A percentile compares a stretch with the other conserved stretches of the same genome.
Evolutionary conservation across 2,797 vertebrate genomes (phyloP).

Genomic region (Sebastolobus alascanus): DNA sequence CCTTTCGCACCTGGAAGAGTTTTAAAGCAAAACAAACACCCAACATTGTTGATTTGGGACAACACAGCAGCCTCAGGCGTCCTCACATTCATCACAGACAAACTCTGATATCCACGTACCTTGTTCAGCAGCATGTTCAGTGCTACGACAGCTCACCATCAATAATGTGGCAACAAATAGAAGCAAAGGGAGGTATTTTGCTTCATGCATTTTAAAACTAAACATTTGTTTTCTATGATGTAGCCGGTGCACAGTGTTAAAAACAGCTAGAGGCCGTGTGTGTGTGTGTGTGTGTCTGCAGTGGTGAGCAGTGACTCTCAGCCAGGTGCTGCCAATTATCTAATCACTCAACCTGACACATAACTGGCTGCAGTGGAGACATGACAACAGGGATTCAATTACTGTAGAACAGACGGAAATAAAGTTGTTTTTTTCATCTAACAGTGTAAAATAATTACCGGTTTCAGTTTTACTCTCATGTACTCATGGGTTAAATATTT

Average conservation of each 20-base stretch:
- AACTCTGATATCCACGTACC: conserved; percentile 28
- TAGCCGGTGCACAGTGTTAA: background rate
- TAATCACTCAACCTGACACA: conserved; percentile 29
- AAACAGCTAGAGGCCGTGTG: background rate
- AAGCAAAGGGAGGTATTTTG: conserved; percentile 21
- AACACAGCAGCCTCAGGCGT: background rate
- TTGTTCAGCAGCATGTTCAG: background rate
- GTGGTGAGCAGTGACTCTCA: background rate
- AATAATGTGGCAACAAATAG: conserved; percentile 42
- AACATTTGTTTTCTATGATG: background rate
- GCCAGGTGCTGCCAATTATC: conserved; percentile 69
- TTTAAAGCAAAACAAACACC: background rate
- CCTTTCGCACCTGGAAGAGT: conserved; percentile 1
- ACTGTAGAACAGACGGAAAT: background rate
- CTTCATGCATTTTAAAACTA: conserved; percentile 46
- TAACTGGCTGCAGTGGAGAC: background rate
- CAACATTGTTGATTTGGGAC: background rate
- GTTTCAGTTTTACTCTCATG: background rate
- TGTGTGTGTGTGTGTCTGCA: conserved; percentile 6
- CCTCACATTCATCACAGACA: background rate
- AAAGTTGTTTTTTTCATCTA: background rate
- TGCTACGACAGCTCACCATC: conserved; percentile 36
- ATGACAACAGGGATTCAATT: background rate
- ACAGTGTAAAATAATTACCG: background rate
- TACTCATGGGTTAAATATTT: background rate